Evolutionary conservation across 2,888 invertebrate species (phyloP), one percentile per base, ranked within the genome.

Genomic region (Eristalinus aeneus): DNA sequence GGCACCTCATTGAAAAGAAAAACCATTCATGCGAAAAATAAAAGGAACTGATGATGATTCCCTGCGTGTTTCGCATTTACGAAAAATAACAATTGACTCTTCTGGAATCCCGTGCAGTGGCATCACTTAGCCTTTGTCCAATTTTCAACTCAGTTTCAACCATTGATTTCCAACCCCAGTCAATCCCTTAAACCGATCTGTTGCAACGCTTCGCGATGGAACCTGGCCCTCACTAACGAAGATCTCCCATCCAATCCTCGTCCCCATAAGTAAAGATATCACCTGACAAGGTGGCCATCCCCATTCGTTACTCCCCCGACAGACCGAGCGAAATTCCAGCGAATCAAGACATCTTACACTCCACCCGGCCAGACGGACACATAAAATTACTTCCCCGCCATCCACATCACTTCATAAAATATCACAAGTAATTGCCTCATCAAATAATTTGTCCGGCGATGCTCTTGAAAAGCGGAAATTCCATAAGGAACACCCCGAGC

Each of bases 381-480:
- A 72, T 72, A 36, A 79, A 67, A 79, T 67, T 72, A 39, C 32
- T 36, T 61, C 11, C 36, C 60, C 72, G 46, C 60, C 53, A 56
- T 79, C 78, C 39, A 53, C 60, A 36, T 0, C 61, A 79, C 78
- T 79, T 72, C 80, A 80, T 80, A 80, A 80, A 80, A 74, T 80
- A 80, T 69, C 63, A 46, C 69, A 80, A 80, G 80, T 80, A 80
- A 80, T 74, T 74, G 80, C 74, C 74, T 80, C 68, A 74, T 80
- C 80, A 80, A 74, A 74, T 80, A 80, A 80, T 80, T 80, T 80
- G 80, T 80, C 80, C 80, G 80, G 74, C 63, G 61, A 64, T 74
- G 63, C 63, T 56, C 58, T 39, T 80, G 23, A 74, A 74, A 74
- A 72, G 72, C 72, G 53, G 65, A 79, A 65, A 72, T 79, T 79